Percentiles rank a stretch among this genome's conserved stretches.
Conservation (phyloP, 2,888 invertebrate genomes). For the Nephrotoma flavescens region DNA sequence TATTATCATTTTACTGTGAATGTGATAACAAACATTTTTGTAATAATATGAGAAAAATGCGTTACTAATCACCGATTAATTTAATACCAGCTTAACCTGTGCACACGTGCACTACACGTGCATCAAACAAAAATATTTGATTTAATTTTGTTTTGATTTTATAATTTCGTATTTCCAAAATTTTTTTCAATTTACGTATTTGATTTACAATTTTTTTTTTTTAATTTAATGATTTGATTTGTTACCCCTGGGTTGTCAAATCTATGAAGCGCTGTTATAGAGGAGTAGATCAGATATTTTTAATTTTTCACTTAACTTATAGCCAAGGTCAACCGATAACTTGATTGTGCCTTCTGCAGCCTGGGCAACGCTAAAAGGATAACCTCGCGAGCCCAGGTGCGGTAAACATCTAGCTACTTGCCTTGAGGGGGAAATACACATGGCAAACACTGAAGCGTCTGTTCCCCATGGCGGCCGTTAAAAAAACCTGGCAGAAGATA, state of each 20-base stretch:
- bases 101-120: neutral
- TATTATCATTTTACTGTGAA: neutral
- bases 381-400: no score
- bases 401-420: no score
- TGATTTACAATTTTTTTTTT: neutral
- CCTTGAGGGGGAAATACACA: no score
- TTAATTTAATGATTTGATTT: neutral
- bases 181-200: neutral
- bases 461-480: no score
- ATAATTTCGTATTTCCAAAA: neutral
- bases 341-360: no score
- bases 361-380: no score
- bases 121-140: neutral
- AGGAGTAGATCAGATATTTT: no score
- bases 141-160: neutral
- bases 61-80: neutral
- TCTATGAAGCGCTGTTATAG: no score
- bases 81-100: neutral
- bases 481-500: no score
- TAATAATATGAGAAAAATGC: neutral
- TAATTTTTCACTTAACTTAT: no score
- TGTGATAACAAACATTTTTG: neutral
- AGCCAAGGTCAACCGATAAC: no score
- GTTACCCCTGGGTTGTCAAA: neutral
- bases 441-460: no score